Evolutionary conservation across 2,113 vertebrate genomes (phyloP).

Genomic region (Tenrec ecaudatus): DNA sequence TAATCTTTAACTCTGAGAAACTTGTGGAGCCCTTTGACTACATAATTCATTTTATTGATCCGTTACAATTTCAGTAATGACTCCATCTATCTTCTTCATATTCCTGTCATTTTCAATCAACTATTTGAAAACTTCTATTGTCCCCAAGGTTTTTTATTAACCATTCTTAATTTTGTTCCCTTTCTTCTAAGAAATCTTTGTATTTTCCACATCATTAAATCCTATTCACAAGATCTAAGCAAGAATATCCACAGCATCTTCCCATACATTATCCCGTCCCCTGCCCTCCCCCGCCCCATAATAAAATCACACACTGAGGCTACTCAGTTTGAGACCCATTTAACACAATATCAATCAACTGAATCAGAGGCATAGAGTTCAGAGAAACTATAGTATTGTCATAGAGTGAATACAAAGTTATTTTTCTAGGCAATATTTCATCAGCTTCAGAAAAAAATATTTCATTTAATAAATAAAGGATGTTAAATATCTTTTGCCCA

Average conservation of each 20-base stretch:
- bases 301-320: not conserved
- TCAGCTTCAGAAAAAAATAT: too few relatives aligned
- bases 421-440: too few relatives aligned
- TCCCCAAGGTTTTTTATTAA: not conserved
- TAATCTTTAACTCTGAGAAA: not conserved
- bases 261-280: not conserved
- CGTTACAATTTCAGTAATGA: not conserved
- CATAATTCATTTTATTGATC: not conserved
- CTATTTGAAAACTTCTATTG: not conserved
- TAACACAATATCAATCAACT: not conserved
- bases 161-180: not conserved
- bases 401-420: not conserved
- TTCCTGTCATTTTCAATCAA: not conserved
- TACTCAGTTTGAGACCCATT: not conserved
- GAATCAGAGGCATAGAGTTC: not conserved
- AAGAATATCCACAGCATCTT: not conserved
- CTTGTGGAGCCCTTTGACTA: not conserved
- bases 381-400: not conserved
- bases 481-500: too few relatives aligned
- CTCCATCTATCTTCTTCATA: not conserved
- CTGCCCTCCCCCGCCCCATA: not conserved
- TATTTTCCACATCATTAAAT: not conserved
- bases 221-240: not conserved
- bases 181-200: slow-evolving; percentile 1
- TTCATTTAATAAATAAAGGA: not conserved